Base-by-base conservation (phyloP, 2,888 invertebrate genomes). In the Thera britannica region DNA sequence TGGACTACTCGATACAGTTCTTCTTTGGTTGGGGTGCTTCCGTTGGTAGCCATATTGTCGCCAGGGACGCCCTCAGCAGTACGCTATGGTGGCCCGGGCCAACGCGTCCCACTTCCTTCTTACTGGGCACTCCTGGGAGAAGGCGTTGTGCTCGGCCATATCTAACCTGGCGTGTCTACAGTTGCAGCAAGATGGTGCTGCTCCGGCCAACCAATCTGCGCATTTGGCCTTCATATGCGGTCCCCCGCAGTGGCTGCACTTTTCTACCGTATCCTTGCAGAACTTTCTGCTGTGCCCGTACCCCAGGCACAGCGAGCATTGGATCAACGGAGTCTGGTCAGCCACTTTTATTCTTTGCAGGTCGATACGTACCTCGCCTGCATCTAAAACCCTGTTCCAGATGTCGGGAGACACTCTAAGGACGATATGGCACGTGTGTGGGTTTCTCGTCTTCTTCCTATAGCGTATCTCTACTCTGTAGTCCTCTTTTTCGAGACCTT, bases 201-300 rank as follows among this genome's bases (percentile, higher is more conserved):
- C 34, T 6, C 51, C 57, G 35, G 58, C 44, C 1, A 58, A 41
- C 64, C 64, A 70, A 6, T 60, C 58, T 2, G 23, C 58, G 35
- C 67, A 70, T 0, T 64, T 41, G 4, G 51, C 0, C 46, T 34
- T 67, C 36, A 67, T 34, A 38, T 72, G 72, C 0, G 65, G 60
- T 4, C 72, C 69, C 1, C 65, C 65, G 34, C 69, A 69, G 56
- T 72, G 69, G 61, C 65, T 62, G 34, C 58, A 72, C n/a, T 46
- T 64, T 4, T 58, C 52, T 2, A 57, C 5, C 2, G 41, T 44
- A 9, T 51, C 51, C 4, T 51, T 57, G 12, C 58, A 58, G 58
- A 23, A 34, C 4, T 52, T 9, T 8, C 58, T 7, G 9, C 58
- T 48, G n/a, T 58, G 58, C 2, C 57, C 57, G 12, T 57, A 59